Conservation (phyloP, 2,888 invertebrate genomes). For the Drosophila anomalata region DNA sequence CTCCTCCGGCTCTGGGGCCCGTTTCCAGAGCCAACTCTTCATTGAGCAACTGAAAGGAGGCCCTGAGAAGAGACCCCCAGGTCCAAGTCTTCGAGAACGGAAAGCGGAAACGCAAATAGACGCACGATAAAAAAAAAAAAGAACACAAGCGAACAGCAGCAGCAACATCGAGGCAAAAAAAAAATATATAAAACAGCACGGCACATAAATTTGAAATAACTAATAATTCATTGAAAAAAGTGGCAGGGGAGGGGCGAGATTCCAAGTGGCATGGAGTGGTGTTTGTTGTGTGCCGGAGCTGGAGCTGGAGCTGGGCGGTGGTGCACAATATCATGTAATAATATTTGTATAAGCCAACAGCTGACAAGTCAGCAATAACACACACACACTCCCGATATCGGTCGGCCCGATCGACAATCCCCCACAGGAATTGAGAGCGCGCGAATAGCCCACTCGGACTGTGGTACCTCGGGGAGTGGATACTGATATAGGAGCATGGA, state of each 20-base stretch:
- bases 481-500: neutral
- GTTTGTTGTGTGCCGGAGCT: slow-evolving; percentile 7
- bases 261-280: slow-evolving; percentile 20
- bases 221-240: slow-evolving; percentile 70
- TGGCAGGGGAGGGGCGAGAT: slow-evolving; percentile 27
- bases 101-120: slow-evolving; percentile 77
- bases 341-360: slow-evolving; percentile 73
- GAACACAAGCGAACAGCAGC: slow-evolving; percentile 8
- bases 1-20: slow-evolving; percentile 18
- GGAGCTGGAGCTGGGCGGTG: slow-evolving; percentile 5
- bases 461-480: neutral
- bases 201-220: slow-evolving; percentile 70
- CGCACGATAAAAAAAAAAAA: slow-evolving; percentile 62
- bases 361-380: slow-evolving; percentile 61
- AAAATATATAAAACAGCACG: slow-evolving; percentile 43
- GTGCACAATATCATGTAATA: slow-evolving; percentile 65
- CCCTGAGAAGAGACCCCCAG: slow-evolving; percentile 43
- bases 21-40: slow-evolving; percentile 30
- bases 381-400: slow-evolving; percentile 40
- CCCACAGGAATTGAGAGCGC: slow-evolving; percentile 34
- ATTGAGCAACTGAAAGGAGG: slow-evolving; percentile 50
- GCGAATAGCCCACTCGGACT: slow-evolving; percentile 11
- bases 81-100: slow-evolving; percentile 49
- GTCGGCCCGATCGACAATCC: slow-evolving; percentile 35
- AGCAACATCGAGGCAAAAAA: slow-evolving; percentile 2